Evolutionary conservation across 2,113 vertebrate genomes (phyloP).

Genomic region (Microtus montanus): DNA sequence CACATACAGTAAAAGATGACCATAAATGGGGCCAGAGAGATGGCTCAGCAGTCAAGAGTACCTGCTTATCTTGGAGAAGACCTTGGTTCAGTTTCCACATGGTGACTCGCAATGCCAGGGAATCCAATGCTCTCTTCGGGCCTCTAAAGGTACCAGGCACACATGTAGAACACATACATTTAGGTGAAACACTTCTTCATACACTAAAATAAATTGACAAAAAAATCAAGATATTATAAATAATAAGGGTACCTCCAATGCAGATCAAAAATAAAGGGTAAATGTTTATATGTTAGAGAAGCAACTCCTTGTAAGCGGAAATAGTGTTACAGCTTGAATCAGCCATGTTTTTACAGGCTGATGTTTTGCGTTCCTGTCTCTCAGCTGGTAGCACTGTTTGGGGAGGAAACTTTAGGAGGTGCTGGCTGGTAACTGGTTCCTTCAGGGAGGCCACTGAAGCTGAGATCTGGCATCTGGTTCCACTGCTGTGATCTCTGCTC

Average conservation of each 20-base stretch:
- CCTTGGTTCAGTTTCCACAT: neutral
- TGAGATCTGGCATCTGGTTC: neutral
- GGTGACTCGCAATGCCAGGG: neutral
- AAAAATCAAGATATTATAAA: neutral
- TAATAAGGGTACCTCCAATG: neutral
- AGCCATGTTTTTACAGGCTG: neutral
- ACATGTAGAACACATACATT: neutral
- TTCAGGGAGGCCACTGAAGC: neutral
- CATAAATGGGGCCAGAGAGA: neutral
- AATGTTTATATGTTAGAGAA: constrained; percentile 13
- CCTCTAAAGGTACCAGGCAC: neutral
- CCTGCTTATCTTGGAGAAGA: neutral
- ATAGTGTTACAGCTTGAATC: neutral
- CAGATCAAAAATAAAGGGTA: neutral
- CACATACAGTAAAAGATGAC: neutral
- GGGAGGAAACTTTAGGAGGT: neutral
- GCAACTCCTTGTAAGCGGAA: neutral
- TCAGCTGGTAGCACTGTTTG: neutral
- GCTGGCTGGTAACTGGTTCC: neutral
- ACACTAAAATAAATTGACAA: neutral
- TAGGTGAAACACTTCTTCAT: neutral
- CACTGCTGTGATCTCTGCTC: neutral
- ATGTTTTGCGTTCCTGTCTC: neutral
- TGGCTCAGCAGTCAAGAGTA: neutral
- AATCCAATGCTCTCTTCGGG: neutral